These are phyloP conservation scores for Pissodes strobi DNA, from an alignment of 1,140 invertebrate species.

Conservation along the genomic window DNA sequence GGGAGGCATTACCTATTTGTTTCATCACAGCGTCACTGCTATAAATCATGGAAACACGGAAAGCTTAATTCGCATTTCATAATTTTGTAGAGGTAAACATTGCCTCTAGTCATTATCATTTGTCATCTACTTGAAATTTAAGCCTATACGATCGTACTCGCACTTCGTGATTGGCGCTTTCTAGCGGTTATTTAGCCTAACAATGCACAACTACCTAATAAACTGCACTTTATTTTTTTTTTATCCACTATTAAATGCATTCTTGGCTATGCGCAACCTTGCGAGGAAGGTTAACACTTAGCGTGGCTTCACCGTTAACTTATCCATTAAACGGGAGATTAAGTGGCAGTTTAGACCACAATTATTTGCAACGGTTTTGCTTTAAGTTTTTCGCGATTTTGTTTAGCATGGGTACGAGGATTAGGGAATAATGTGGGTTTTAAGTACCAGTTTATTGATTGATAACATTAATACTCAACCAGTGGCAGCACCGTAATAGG, in stretches of 20 bases:
- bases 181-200: constrained; percentile 8
- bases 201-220: constrained; percentile 10
- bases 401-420: background rate
- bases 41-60: no score
- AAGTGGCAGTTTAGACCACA: constrained; percentile 15
- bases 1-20: no score
- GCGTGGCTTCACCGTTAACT: constrained; percentile 3
- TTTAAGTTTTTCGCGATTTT: background rate
- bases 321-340: constrained; percentile 16
- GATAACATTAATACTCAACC: no score
- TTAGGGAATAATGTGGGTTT: background rate
- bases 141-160: no score
- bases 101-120: no score
- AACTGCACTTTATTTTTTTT: constrained; percentile 16
- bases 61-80: no score
- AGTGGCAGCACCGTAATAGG: no score
- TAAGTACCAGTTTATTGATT: background rate
- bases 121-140: no score
- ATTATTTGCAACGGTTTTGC: constrained; percentile 12
- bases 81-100: no score
- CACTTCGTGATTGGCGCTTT: no score
- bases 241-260: constrained; percentile 8
- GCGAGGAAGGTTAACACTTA: constrained; percentile 10
- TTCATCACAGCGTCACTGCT: no score
- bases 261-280: constrained; percentile 6